Percentiles rank a stretch among this genome's conserved stretches.
Evolutionary conservation across 2,888 invertebrate genomes (phyloP).

Genomic region (Crocallis elinguaria): DNA sequence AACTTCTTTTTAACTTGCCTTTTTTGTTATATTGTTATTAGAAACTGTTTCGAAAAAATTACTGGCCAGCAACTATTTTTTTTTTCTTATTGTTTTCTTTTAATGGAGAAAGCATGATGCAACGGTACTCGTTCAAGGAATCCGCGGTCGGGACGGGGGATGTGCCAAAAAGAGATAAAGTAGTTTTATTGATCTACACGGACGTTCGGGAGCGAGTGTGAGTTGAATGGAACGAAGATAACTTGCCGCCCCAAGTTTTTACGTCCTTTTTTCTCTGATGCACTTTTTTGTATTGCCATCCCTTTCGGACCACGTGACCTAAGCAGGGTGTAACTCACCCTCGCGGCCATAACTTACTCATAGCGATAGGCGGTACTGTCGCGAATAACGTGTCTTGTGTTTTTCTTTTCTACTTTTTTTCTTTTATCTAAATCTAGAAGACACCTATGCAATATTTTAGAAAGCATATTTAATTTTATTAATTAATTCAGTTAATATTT

Average conservation of each 20-base stretch:
- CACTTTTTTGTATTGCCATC: conserved; percentile 61
- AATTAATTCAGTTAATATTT: no score
- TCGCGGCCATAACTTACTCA: conserved; percentile 84
- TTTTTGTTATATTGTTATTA: conserved; percentile 14
- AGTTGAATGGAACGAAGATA: conserved; percentile 85
- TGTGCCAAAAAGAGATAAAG: conserved; percentile 86
- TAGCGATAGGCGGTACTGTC: conserved; percentile 84
- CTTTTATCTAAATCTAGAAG: not conserved
- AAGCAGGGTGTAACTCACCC: conserved; percentile 85
- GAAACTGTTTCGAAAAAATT: conserved; percentile 4
- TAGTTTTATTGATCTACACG: conserved; percentile 86
- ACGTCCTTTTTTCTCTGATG: conserved; percentile 61
- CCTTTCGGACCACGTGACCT: conserved; percentile 81
- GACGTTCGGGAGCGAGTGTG: conserved; percentile 84
- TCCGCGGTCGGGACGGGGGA: conserved; percentile 80
- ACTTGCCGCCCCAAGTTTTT: conserved; percentile 81
- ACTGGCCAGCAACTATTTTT: conserved; percentile 25
- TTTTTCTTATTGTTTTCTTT: conserved; percentile 34
- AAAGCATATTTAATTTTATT: no score
- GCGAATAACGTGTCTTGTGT: conserved; percentile 76
- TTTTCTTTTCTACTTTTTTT: conserved; percentile 42
- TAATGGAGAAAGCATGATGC: conserved; percentile 65
- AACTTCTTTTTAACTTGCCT: conserved; percentile 30
- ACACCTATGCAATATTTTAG: not conserved
- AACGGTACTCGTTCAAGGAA: conserved; percentile 78